A percentile compares a stretch with the other conserved stretches of the same genome.
These are phyloP conservation scores for Peucedramus taeniatus DNA, from an alignment of 2,113 vertebrate species.

Conservation along the genomic window DNA sequence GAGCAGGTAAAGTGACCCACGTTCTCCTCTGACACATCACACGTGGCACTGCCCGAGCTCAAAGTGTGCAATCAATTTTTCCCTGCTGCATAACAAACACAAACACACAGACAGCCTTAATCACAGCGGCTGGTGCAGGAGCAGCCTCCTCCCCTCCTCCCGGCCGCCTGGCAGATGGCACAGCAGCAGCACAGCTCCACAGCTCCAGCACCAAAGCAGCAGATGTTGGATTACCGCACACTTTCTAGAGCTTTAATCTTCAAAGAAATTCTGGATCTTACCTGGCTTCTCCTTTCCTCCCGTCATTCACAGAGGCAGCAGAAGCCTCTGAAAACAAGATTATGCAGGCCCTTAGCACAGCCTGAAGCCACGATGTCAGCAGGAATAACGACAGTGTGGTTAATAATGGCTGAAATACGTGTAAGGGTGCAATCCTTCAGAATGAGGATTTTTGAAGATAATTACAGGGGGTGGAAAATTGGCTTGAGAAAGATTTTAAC, in stretches of 20 bases:
- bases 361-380: background rate
- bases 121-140: background rate
- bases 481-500: background rate
- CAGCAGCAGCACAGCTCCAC: background rate
- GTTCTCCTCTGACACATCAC: background rate
- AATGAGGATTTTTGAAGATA: background rate
- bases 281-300: background rate
- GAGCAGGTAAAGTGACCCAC: background rate
- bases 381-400: background rate
- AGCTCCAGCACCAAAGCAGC: background rate
- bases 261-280: background rate
- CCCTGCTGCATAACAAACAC: background rate
- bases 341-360: background rate
- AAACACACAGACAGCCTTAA: background rate
- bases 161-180: background rate
- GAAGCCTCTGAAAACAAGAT: background rate
- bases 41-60: background rate
- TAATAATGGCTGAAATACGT: background rate
- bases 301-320: background rate
- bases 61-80: background rate
- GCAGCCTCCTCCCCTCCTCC: background rate
- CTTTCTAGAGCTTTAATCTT: constrained; percentile 32
- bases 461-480: background rate
- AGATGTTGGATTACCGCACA: background rate
- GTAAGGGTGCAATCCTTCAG: background rate